These are phyloP conservation scores for Athalia cordata DNA, from an alignment of 2,888 invertebrate genomes.

Conservation along the genomic window DNA sequence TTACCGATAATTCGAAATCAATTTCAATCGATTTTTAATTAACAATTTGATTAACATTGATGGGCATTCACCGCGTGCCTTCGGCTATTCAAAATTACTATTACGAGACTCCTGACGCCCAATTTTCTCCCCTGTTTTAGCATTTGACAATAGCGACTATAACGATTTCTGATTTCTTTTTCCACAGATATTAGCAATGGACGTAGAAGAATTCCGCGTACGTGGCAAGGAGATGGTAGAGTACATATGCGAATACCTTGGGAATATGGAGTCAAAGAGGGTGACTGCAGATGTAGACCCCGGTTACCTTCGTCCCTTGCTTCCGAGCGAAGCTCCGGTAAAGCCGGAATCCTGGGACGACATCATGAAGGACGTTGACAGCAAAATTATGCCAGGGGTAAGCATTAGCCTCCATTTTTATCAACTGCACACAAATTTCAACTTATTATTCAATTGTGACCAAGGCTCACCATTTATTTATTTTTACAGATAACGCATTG, in stretches of 20 bases:
- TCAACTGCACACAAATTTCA: not conserved
- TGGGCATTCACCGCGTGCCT: conserved; percentile 7
- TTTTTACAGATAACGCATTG: conserved; percentile 85
- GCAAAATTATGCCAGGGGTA: conserved; percentile 95
- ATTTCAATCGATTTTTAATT: too few relatives aligned
- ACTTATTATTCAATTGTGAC: not conserved
- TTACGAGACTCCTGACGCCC: not conserved
- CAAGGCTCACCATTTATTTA: not conserved
- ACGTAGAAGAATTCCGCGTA: conserved; percentile 89
- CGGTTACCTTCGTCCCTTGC: conserved; percentile 87
- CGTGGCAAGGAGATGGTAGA: conserved; percentile 96
- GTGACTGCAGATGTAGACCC: conserved; percentile 95
- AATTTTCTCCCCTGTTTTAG: too few relatives aligned
- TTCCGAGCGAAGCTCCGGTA: conserved; percentile 88
- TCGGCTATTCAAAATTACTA: conserved; percentile 10
- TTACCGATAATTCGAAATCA: too few relatives aligned
- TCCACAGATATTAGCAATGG: conserved; percentile 77
- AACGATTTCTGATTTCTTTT: not conserved
- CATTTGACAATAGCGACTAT: not conserved
- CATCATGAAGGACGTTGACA: conserved; percentile 92
- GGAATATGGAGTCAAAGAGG: conserved; percentile 84
- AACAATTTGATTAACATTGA: conserved; percentile 9
- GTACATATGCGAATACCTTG: conserved; percentile 93
- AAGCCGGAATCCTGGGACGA: conserved; percentile 90
- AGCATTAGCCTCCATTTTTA: conserved; percentile 51